These are phyloP conservation scores for Oscheius sp. DNA, from an alignment of 2,888 invertebrate species.

Conservation along the genomic window DNA sequence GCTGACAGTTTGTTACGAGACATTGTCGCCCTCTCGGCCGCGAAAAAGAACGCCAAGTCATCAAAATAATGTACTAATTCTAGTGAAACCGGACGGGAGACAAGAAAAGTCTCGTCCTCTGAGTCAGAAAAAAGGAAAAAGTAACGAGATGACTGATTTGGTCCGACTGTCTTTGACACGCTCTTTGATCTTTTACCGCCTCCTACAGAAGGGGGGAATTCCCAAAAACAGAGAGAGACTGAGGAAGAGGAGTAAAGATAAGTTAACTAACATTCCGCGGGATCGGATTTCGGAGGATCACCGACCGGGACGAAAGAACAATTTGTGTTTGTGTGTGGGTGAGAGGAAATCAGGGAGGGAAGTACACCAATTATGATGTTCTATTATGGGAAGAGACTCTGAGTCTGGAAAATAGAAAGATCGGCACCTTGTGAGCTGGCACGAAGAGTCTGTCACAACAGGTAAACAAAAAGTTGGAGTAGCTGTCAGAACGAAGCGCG, in stretches of 20 bases:
- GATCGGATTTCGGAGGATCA: background rate
- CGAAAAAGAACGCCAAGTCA: too few species aligned
- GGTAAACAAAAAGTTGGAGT: too few species aligned
- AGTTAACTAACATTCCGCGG: background rate
- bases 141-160: background rate
- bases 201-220: background rate
- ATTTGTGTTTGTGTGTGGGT: slow-evolving; percentile 2
- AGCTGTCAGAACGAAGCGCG: too few species aligned
- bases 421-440: too few species aligned
- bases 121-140: background rate
- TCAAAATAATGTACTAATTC: too few species aligned
- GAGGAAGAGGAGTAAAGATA: background rate
- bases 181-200: background rate
- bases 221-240: background rate
- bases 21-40: slow-evolving; percentile 2
- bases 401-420: too few species aligned
- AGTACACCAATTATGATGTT: background rate
- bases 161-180: background rate
- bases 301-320: background rate
- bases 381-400: too few species aligned
- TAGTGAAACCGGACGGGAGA: background rate
- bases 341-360: slow-evolving; percentile 12
- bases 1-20: slow-evolving; percentile 30
- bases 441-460: too few species aligned
- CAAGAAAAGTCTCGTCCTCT: background rate